Evolutionary conservation across 2,113 vertebrate species (phyloP), one percentile per base, ranked within the genome.

Genomic region (Siniperca chuatsi): DNA sequence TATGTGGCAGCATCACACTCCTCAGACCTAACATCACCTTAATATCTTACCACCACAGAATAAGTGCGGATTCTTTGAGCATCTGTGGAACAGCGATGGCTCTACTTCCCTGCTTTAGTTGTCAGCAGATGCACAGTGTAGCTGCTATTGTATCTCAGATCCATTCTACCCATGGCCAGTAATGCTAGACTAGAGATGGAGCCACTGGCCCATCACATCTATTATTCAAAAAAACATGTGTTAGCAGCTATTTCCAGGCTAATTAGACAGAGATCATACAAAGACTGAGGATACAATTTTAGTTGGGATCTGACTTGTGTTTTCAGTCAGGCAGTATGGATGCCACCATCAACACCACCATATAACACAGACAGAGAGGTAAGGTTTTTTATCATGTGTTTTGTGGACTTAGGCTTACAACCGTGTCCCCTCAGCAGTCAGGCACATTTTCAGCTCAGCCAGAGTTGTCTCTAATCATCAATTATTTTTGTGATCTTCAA

Each of bases 151-250:
- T 79, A 76, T 76, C 61, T 83, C 52, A 54, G 46, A 81, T 79
- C 46, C 46, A 54, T 78, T 85, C 77, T 57, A 80, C 42, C 37
- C 68, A 18, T 62, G 81, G 79, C 75, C 72, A 64, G 72, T 29
- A 61, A 89, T 72, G 71, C 75, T 71, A 29, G 29, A 73, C 60
- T 79, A 67, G 79, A 80, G 78, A 61, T 40, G 44, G 80, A 90
- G 80, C 83, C 60, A 72, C 73, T 12, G n/a, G 78, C 84, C 89
- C 82, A 73, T 69, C 50, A 37, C 87, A 91, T 94, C 82, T 91
- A 92, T 95, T 86, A 95, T 94, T 94, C 72, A 93, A 74, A 78
- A 78, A 89, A 78, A 21, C 81, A 73, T 90, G 90, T 81, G 70
- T 85, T 71, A 42, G 78, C 85, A 90, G 82, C 87, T 90, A 83